Base-by-base conservation (phyloP, 2,113 vertebrate species). In the Pedetes capensis region DNA sequence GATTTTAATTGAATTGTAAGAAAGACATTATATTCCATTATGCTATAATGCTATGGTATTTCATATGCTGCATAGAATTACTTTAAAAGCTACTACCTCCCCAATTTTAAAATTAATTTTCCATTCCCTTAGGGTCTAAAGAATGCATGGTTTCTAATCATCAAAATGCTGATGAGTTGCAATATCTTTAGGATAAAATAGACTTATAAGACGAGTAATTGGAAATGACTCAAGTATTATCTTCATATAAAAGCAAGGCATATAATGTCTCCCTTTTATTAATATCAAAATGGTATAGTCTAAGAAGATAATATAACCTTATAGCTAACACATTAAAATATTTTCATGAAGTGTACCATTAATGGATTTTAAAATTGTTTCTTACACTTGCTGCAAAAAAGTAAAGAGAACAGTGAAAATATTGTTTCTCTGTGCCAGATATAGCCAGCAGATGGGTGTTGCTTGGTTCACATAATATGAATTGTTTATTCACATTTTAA, bases 21-120 rank as follows among this genome's bases (percentile, higher is more conserved):
- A 59, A 76, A 87, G 1, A 0, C 18, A n/a, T 64, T 5, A 32
- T 81, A 68, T 5, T 23, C 27, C 34, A 55, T 71, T 78, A 57
- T 44, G 14, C 1, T 74, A 22, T 1, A 72, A 44, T 25, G 29
- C 8, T 13, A 88, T n/a, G n/a, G n/a, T 0, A 76, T 63, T 92
- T 85, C 20, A 86, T 53, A 51, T 57, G 4, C 29, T 44, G 3
- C 23, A 53, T 6, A 51, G 8, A 68, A 80, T 51, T 66, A 66
- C 13, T 87, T 76, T 63, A 16, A 87, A 84, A 85, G 44, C 27
- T 22, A 47, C 3, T 27, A 66, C 8, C 39, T 80, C 3, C 2
- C 23, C 0, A 82, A 55, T 6, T 69, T 63, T 79, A 76, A 32
- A 78, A 93, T 61, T 93, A 75, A 86, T 47, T 80, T 96, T 91